A percentile compares a stretch with the other conserved stretches of the same genome.
phyloP scores from a whole-genome alignment of 2,113 vertebrate genomes.

The Catharus bicknelli region DNA sequence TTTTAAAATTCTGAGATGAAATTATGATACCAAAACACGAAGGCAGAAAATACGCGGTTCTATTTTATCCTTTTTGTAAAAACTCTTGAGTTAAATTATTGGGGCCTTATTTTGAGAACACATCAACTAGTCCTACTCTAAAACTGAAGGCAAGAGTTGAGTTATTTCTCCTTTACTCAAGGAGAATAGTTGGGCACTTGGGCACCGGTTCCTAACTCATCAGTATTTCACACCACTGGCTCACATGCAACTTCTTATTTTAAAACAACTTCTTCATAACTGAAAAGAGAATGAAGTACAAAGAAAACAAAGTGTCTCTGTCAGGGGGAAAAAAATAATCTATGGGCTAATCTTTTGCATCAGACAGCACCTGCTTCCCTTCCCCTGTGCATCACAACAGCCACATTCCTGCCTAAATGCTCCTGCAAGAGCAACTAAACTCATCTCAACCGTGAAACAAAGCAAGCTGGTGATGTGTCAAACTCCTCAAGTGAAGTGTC shows the following conservation, averaged over 20 bases:
- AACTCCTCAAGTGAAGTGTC: background rate
- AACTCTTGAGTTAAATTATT: background rate
- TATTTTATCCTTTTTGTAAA: background rate
- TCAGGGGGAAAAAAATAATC: background rate
- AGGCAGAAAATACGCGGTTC: background rate
- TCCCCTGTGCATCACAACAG: background rate
- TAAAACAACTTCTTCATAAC: background rate
- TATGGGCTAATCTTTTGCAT: background rate
- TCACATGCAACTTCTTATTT: background rate
- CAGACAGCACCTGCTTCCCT: background rate
- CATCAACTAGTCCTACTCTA: background rate
- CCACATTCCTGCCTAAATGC: slow-evolving; percentile 34
- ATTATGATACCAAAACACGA: background rate
- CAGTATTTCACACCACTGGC: background rate
- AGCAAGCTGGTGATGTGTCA: background rate
- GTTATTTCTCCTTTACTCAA: background rate
- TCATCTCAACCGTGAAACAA: background rate
- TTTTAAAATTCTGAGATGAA: background rate
- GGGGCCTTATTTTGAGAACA: background rate
- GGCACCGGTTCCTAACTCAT: background rate
- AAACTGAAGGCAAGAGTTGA: background rate
- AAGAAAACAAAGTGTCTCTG: background rate
- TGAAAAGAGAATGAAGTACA: background rate
- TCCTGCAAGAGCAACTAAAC: background rate
- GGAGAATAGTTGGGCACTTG: background rate